Evolutionary conservation across 2,888 invertebrate species (phyloP).

Genomic region (Aphodius granarius): DNA sequence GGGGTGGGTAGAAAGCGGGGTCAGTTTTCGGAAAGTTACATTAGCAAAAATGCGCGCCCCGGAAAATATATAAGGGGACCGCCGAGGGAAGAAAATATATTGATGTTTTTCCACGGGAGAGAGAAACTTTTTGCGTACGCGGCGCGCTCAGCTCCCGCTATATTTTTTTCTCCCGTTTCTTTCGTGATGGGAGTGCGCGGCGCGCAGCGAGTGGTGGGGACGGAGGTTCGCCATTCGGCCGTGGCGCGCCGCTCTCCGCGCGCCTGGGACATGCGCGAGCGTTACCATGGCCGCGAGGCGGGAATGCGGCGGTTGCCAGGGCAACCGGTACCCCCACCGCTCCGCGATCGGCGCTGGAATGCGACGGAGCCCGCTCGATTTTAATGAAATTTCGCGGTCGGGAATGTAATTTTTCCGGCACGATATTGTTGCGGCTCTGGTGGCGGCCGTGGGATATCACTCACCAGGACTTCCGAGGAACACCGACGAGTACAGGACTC

Average conservation of each 20-base stretch:
- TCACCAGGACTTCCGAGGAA: slow-evolving; percentile 90
- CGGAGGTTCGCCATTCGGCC: slow-evolving; percentile 42
- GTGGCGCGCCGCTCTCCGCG: slow-evolving; percentile 41
- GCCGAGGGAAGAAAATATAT: slow-evolving; percentile 25
- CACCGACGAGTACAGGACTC: slow-evolving; percentile 87
- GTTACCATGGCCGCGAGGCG: slow-evolving; percentile 55
- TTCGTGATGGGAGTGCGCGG: slow-evolving; percentile 16
- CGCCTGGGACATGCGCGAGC: slow-evolving; percentile 34
- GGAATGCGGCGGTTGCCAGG: slow-evolving; percentile 56
- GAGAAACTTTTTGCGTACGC: slow-evolving; percentile 30
- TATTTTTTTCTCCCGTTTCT: slow-evolving; percentile 21
- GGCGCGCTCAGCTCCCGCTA: slow-evolving; percentile 29
- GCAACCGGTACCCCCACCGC: slow-evolving; percentile 43
- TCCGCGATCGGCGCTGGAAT: slow-evolving; percentile 28
- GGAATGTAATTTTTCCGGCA: slow-evolving; percentile 41
- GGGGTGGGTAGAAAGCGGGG: neutral
- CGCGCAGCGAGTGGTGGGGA: slow-evolving; percentile 23
- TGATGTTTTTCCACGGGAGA: slow-evolving; percentile 25
- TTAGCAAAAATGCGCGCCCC: slow-evolving; percentile 9
- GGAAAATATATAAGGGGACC: slow-evolving; percentile 4
- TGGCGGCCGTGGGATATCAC: slow-evolving; percentile 51
- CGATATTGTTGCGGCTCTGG: slow-evolving; percentile 12
- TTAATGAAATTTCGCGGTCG: slow-evolving; percentile 43
- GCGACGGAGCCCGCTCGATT: slow-evolving; percentile 34
- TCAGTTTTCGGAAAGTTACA: slow-evolving; percentile 20